phyloP scores from a whole-genome alignment of 2,113 vertebrate species.

The Corythaeola cristata region DNA sequence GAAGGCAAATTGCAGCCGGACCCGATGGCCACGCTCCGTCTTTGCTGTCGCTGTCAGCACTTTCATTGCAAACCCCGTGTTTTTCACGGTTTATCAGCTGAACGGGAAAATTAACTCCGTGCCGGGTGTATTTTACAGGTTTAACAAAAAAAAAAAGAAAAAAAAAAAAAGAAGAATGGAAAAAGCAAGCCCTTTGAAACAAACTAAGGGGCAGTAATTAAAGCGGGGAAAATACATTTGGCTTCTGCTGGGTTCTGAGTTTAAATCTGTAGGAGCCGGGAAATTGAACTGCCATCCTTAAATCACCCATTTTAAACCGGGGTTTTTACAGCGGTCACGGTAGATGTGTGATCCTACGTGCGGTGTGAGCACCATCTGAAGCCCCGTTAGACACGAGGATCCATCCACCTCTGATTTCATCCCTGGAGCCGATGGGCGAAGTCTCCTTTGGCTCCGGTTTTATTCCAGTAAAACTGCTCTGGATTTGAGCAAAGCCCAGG shows the following conservation, averaged over 20 bases:
- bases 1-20: slow-evolving; percentile 63
- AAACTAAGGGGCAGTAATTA: neutral
- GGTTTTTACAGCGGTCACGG: neutral
- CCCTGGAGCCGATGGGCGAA: neutral
- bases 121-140: neutral
- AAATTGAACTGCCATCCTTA: neutral
- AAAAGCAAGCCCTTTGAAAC: neutral
- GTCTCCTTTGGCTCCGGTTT: neutral
- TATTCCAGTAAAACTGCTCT: fast-evolving
- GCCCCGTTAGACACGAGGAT: neutral
- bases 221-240: neutral
- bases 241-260: neutral
- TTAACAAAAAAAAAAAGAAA: neutral
- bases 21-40: slow-evolving; percentile 48
- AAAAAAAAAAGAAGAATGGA: neutral
- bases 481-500: neutral
- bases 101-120: neutral
- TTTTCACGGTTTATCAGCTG: slow-evolving; percentile 47
- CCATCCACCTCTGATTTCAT: fast-evolving
- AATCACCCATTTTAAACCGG: neutral
- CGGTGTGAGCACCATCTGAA: fast-evolving
- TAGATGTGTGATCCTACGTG: fast-evolving
- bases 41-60: slow-evolving; percentile 48
- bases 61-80: neutral
- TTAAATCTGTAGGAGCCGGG: neutral